Evolutionary conservation across 2,113 vertebrate genomes (phyloP).

Genomic region (Perognathus longimembris): DNA sequence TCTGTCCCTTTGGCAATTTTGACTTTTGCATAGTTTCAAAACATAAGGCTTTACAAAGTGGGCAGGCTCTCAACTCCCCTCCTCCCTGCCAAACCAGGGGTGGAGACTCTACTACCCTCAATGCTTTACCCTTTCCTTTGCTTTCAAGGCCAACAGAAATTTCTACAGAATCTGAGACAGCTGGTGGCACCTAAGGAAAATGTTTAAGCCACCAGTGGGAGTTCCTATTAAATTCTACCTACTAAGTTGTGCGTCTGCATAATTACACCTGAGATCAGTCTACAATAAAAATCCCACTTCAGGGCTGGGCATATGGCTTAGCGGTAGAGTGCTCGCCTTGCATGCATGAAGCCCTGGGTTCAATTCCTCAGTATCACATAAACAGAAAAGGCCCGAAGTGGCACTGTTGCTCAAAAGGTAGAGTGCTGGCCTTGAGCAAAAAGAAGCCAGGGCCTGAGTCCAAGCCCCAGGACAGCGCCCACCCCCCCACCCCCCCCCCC

Average conservation of each 20-base stretch:
- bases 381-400: no score
- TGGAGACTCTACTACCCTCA: background rate
- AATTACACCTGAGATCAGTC: conserved; percentile 27
- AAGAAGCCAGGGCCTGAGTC: no score
- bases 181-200: conserved; percentile 35
- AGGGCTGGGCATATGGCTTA: no score
- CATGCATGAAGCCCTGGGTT: no score
- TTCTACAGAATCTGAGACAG: background rate
- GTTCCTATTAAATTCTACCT: conserved; percentile 62
- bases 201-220: conserved; percentile 69
- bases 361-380: no score
- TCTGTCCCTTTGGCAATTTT: conserved; percentile 86
- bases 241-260: conserved; percentile 59
- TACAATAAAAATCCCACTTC: conserved; percentile 29
- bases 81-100: background rate
- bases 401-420: no score
- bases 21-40: conserved; percentile 75
- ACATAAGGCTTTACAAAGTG: conserved; percentile 1
- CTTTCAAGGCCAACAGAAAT: background rate
- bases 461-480: no score
- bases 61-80: background rate
- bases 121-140: background rate
- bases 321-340: no score
- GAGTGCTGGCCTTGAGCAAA: no score
- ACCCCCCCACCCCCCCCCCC: no score